Evolutionary conservation across 2,797 vertebrate genomes (phyloP).

Genomic region (Argyrosomus regius): DNA sequence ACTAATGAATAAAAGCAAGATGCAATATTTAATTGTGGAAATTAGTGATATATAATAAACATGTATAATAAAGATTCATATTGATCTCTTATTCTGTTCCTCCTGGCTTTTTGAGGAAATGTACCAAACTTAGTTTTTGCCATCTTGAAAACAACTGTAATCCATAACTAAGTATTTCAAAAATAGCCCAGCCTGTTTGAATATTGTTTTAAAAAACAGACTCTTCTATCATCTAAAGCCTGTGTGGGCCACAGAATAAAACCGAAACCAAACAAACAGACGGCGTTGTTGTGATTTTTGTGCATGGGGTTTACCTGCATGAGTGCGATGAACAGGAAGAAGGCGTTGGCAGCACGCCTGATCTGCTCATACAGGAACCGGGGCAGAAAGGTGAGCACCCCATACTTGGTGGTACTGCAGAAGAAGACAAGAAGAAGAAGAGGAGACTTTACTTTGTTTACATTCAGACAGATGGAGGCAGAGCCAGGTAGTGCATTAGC

Average conservation of each 20-base stretch:
- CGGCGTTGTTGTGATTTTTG: not conserved
- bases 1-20: not conserved
- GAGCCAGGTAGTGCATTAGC: conserved; percentile 39
- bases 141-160: conserved; percentile 12
- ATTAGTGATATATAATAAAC: conserved; percentile 1
- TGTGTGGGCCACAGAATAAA: conserved; percentile 28
- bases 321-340: conserved; percentile 99
- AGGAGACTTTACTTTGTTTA: conserved; percentile 19
- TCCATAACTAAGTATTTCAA: conserved; percentile 13
- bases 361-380: conserved; percentile 99
- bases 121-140: not conserved
- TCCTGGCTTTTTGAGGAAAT: not conserved
- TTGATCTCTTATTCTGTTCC: not conserved
- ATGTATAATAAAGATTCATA: not conserved
- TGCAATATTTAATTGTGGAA: not conserved
- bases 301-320: conserved; percentile 90
- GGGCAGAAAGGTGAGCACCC: conserved; percentile 97
- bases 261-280: conserved; percentile 39
- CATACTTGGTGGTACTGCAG: conserved; percentile 97
- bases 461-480: not conserved
- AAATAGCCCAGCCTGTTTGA: conserved; percentile 1
- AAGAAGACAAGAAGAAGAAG: conserved; percentile 26
- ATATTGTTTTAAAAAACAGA: not conserved
- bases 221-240: conserved; percentile 22
- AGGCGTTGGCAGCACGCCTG: conserved; percentile 97